Evolutionary conservation across 2,888 invertebrate species (phyloP).

Genomic region (Oscheius onirici): DNA sequence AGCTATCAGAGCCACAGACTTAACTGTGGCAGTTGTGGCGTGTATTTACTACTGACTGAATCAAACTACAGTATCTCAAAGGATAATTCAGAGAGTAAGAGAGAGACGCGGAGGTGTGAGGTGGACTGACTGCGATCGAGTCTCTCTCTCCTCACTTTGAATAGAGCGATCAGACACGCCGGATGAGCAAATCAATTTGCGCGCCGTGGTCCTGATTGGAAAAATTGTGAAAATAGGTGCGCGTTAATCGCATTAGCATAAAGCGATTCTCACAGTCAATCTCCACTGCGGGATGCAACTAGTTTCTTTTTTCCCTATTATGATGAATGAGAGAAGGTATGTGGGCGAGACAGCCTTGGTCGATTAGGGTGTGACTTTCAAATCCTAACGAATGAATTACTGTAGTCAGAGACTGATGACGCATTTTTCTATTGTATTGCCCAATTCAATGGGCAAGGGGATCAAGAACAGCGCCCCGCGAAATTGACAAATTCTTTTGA

Average conservation of each 20-base stretch:
- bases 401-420: no score
- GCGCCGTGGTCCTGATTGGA: constrained; percentile 22
- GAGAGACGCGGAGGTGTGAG: constrained; percentile 10
- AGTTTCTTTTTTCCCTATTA: constrained; percentile 5
- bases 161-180: constrained; percentile 26
- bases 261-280: constrained; percentile 22
- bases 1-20: no score
- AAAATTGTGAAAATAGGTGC: constrained; percentile 29
- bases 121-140: constrained; percentile 5
- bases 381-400: no score
- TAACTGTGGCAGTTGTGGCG: no score
- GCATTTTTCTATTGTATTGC: no score
- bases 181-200: constrained; percentile 35
- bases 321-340: background rate
- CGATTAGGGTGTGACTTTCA: background rate
- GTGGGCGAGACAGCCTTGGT: background rate
- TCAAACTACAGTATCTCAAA: background rate
- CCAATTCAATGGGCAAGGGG: no score
- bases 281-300: constrained; percentile 26
- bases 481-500: no score
- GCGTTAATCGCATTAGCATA: constrained; percentile 35
- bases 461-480: no score
- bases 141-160: constrained; percentile 1
- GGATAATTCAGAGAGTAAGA: no score
- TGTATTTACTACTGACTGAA: background rate